Base-by-base conservation (phyloP, 2,888 invertebrate species). In the Mycogona germanica region DNA sequence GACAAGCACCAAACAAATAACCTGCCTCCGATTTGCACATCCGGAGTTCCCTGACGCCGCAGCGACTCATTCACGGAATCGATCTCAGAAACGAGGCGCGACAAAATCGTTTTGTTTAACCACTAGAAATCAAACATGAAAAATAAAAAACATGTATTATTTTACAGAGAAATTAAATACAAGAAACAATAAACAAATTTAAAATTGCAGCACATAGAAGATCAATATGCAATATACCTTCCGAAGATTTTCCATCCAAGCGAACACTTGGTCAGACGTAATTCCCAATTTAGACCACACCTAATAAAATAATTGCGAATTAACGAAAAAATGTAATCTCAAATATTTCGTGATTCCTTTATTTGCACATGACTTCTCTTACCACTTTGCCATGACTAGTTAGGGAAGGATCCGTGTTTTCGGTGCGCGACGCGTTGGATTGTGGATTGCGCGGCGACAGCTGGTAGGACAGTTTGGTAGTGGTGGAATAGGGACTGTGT, bases 91-190 rank as follows among this genome's bases (percentile, higher is more conserved):
- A 80, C 79, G 51, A 93, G 71, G 28, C 85, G 78, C 65, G 79
- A 76, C 56, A 92, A 72, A 59, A 93, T 82, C 3, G 89, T 91
- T 62, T 80, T 78, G 56, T 87, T 84, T 60, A 91, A 76, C 91
- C 91, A 92, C 86, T 85, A 69, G 49, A 72, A 62, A 7, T 44
- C 48, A 42, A 55, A 47, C 21, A 5, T 12, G 2, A 12, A 17
- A 12, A 19, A 19, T 21, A 7, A 19, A 5, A 38, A 21, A 19
- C 5, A 38, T 38, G 6, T 12, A 12, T 17, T 38, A 19, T 38
- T 42, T 7, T n/a, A 4, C n/a, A 26, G 53, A 17, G 23, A 26
- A 19, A 28, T 23, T 14, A 55, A 12, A 12, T 17, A 40, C 28
- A 47, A 17, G 29, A 21, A 14, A n/a, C 21, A 40, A 14, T 32